Conservation (phyloP, 2,113 vertebrate species). For the Hylia prasina region DNA sequence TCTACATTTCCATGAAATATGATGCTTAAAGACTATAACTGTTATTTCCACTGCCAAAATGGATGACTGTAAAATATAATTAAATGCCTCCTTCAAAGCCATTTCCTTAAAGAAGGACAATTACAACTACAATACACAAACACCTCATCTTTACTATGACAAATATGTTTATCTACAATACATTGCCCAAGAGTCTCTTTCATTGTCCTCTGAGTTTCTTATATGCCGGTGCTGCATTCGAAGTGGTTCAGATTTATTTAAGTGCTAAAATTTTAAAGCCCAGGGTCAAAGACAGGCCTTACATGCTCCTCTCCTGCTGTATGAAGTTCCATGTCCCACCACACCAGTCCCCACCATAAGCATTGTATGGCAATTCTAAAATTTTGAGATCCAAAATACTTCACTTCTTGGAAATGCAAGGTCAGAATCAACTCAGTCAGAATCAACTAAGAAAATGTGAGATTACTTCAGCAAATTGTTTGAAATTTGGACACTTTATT, state of each 20-base stretch:
- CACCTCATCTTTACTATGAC: background rate
- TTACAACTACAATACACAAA: background rate
- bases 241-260: background rate
- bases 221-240: background rate
- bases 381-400: background rate
- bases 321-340: background rate
- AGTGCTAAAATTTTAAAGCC: background rate
- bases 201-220: background rate
- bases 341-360: accelerated
- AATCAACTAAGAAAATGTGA: background rate
- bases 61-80: background rate
- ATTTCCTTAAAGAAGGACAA: background rate
- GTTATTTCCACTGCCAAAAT: background rate
- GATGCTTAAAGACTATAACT: background rate
- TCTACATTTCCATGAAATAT: background rate
- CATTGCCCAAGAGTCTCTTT: background rate
- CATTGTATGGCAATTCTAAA: background rate
- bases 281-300: background rate
- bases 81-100: background rate
- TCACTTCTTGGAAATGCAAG: background rate
- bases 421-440: background rate
- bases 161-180: background rate
- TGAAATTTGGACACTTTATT: background rate
- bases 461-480: background rate
- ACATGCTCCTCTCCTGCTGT: background rate